A percentile compares a stretch with the other conserved stretches of the same genome.
These are phyloP conservation scores for Euura lappo DNA, from an alignment of 1,140 invertebrate genomes.

Conservation along the genomic window DNA sequence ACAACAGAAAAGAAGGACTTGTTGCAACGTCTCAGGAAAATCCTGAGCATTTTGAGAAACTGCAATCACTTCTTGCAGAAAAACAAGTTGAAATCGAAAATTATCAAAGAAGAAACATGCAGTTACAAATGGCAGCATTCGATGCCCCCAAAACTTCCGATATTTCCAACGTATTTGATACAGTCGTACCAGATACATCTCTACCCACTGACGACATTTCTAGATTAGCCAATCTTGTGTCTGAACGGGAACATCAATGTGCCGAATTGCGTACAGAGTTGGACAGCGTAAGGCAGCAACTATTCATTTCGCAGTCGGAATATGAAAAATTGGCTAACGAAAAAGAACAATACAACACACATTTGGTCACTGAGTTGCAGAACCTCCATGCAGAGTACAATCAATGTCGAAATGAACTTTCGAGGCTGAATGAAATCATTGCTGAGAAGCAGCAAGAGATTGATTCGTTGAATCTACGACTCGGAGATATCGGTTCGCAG, in stretches of 20 bases:
- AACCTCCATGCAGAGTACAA: slow-evolving; percentile 17
- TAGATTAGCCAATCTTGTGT: slow-evolving; percentile 27
- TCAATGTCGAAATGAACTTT: slow-evolving; percentile 9
- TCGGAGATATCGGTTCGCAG: slow-evolving; percentile 23
- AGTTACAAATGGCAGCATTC: slow-evolving; percentile 13
- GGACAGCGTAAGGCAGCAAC: slow-evolving; percentile 17
- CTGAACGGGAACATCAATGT: slow-evolving; percentile 35
- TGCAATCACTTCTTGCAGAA: slow-evolving; percentile 45
- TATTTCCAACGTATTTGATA: slow-evolving; percentile 42
- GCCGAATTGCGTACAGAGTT: slow-evolving; percentile 35
- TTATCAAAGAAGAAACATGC: slow-evolving; percentile 36
- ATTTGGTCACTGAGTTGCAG: slow-evolving; percentile 15
- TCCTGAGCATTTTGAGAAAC: slow-evolving; percentile 44
- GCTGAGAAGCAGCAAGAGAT: slow-evolving; percentile 21
- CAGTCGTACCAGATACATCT: slow-evolving; percentile 18
- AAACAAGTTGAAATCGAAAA: slow-evolving; percentile 45
- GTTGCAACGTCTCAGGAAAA: slow-evolving; percentile 45
- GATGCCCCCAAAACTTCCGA: slow-evolving; percentile 35
- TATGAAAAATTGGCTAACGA: neutral
- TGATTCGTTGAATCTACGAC: slow-evolving; percentile 8
- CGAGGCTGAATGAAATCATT: slow-evolving; percentile 10
- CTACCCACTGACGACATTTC: slow-evolving; percentile 25
- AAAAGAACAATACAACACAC: slow-evolving; percentile 14
- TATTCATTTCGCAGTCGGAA: slow-evolving; percentile 17
- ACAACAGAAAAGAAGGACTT: slow-evolving; percentile 46